These are phyloP conservation scores for Drosophila oshimai DNA, from an alignment of 1,140 invertebrate genomes.

Conservation along the genomic window DNA sequence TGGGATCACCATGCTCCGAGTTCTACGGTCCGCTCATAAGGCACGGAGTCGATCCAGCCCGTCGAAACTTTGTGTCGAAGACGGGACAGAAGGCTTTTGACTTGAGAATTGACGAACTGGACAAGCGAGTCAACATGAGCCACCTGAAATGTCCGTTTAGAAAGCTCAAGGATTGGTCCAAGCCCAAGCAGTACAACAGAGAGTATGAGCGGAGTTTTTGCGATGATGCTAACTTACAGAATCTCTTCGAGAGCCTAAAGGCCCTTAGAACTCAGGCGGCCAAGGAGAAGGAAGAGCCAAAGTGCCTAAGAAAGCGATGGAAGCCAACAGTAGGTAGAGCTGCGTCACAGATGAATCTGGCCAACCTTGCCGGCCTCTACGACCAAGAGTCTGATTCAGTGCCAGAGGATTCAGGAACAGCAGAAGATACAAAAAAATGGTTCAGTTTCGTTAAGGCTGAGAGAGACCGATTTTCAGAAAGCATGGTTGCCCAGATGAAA, in stretches of 20 bases:
- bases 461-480: not conserved
- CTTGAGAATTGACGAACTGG: conserved; percentile 72
- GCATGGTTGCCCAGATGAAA: not conserved
- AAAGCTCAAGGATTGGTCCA: conserved; percentile 69
- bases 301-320: conserved; percentile 37
- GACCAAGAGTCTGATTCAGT: not conserved
- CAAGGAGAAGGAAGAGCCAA: conserved; percentile 40
- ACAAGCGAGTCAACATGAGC: conserved; percentile 46
- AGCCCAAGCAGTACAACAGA: conserved; percentile 59
- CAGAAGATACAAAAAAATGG: not conserved
- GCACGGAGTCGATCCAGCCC: conserved; percentile 83
- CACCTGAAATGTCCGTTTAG: conserved; percentile 62
- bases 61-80: conserved; percentile 72
- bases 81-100: conserved; percentile 60
- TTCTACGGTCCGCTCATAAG: conserved; percentile 84
- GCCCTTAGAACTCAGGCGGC: conserved; percentile 22
- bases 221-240: conserved; percentile 63
- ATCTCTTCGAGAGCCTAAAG: conserved; percentile 62
- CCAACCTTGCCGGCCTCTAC: not conserved
- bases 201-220: conserved; percentile 78
- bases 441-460: not conserved
- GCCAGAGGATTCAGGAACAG: not conserved
- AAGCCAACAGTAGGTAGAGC: not conserved
- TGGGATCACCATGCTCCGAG: conserved; percentile 83
- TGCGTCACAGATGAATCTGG: not conserved